A percentile compares a stretch with the other conserved stretches of the same genome.
Conservation (phyloP, 1,140 invertebrate genomes). For the Acromyrmex heyeri region DNA sequence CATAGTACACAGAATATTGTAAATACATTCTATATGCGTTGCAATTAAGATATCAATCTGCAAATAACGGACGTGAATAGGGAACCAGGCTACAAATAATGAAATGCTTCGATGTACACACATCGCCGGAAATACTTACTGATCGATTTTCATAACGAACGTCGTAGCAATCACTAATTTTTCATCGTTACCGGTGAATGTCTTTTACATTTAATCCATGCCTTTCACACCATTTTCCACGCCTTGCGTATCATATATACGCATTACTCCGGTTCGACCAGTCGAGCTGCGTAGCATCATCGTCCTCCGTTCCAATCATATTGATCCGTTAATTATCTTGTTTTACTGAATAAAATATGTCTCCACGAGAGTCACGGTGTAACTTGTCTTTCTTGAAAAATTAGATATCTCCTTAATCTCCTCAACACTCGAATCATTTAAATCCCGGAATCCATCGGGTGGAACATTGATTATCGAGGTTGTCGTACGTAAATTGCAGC, state of each 20-base stretch:
- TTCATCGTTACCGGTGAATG: constrained; percentile 1
- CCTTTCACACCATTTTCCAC: background rate
- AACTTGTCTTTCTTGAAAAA: constrained; percentile 34
- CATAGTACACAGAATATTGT: background rate
- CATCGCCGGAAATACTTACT: background rate
- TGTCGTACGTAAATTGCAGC: background rate
- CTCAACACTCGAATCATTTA: background rate
- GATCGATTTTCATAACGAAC: constrained; percentile 24
- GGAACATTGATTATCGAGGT: background rate
- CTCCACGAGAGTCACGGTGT: background rate
- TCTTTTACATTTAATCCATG: background rate
- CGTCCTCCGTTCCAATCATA: constrained; percentile 5
- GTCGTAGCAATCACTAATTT: background rate
- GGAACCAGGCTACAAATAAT: background rate
- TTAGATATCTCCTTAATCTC: background rate
- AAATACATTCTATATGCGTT: background rate
- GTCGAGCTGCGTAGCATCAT: constrained; percentile 4
- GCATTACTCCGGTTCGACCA: constrained; percentile 26
- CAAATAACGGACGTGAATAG: background rate
- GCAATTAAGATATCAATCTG: constrained; percentile 30
- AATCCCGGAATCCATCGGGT: background rate
- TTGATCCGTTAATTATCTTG: constrained; percentile 48
- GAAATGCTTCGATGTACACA: background rate
- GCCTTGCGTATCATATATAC: background rate
- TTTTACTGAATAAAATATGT: constrained; percentile 30